Base-by-base conservation (phyloP, 2,888 invertebrate species). In the Pseudococcus jackbeardsleyi region DNA sequence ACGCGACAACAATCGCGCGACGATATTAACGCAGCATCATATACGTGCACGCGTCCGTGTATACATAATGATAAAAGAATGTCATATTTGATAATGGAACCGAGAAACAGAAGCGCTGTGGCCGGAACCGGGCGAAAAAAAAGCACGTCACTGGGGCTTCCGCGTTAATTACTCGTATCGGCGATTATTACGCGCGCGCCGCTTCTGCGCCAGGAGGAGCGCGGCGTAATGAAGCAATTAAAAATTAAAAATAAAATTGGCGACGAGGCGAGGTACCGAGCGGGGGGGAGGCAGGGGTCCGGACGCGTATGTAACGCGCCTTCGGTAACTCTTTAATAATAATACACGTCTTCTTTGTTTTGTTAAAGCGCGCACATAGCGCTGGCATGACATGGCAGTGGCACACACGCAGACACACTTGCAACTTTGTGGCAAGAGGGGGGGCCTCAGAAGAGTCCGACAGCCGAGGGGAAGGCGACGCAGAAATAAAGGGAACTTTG, bases 401-500 rank as follows among this genome's bases (percentile, higher is more conserved):
- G n/a, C 42, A 42, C 42, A 8, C 42, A 9, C 42, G 7, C 42
- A 1, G 8, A 42, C 9, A 42, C 59, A 59, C 11, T 33, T 33
- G 26, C 26, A 33, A 33, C 22, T 19, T 22, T 6, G 8, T n/a
- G n/a, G n/a, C n/a, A 59, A 33, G 8, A 42, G 42, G 59, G 59
- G 59, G 59, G 54, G n/a, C n/a, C n/a, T 7, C 54, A 4, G 15
- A 9, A 12, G 3, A n/a, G n/a, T 15, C 15, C 54, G 54, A 54
- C 54, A 6, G 33, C 19, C 33, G 22, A 19, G 79, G 19, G 1
- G 46, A 82, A 11, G 12, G 12, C 39, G 48, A 42, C n/a, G 85
- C n/a, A 68, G 72, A 22, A 39, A 59, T 48, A 85, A 59, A 86
- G 22, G 86, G 68, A 86, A 68, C 86, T 86, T 86, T 68, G 68